Evolutionary conservation across 2,888 invertebrate genomes (phyloP), one percentile per base, ranked within the genome.

Genomic region (Pseudococcus viburni): DNA sequence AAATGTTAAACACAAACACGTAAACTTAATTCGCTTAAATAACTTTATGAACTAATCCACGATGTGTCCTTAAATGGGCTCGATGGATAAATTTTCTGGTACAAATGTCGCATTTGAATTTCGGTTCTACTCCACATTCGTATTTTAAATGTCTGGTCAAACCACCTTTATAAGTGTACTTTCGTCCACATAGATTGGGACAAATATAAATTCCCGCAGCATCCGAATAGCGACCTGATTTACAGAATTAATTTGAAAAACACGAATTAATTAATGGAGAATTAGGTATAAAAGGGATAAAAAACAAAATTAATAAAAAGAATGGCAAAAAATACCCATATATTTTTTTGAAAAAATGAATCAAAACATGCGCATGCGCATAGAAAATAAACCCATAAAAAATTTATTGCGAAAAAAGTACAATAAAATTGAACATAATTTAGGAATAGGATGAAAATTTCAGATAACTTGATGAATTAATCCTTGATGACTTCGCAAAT

Each of bases 131-230:
- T 42, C 92, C 92, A 89, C 93, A 93, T 89, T 93, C 93, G 89
- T 92, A 92, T 42, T 91, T 91, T 39, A 89, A 90, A 91, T 96
- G 96, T 90, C 95, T 93, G 91, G 94, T 93, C 90, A 96, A 93
- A 26, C 95, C 95, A 90, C 94, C 94, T 92, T 94, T 94, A 92
- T 95, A 95, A 84, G 89, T 89, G 89, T 90, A 90, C 51, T 83
- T 85, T n/a, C 89, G 89, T 2, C 89, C 89, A 64, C 90, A 89
- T 86, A 91, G 77, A 51, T 89, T 89, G 0, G 88, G 88, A 33
- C 89, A 89, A 64, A 83, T 42, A 17, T 3, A 83, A 42, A 46
- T 19, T 19, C 15, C 33, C 11, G 19, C 19, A 4, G 19, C 15
- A 19, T 46, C 46, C 80, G 5, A 26, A 19, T 46, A 9, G 2